Conservation (phyloP, 2,888 invertebrate genomes). For the Cephus rjabovi region DNA sequence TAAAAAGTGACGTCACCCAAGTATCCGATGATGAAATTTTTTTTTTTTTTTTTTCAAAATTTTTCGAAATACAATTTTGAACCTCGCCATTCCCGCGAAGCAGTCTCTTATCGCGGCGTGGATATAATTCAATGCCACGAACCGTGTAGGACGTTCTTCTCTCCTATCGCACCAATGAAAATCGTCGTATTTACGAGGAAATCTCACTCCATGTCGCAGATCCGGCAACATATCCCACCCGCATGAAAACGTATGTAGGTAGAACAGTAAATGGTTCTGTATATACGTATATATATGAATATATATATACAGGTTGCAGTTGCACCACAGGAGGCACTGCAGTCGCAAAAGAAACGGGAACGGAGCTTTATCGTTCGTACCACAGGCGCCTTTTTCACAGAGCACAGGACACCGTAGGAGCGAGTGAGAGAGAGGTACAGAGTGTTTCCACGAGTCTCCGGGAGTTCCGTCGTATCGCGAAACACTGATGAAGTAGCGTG, state of each 20-base stretch:
- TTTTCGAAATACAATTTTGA: background rate
- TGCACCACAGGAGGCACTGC: background rate
- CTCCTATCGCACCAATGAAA: background rate
- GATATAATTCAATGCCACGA: background rate
- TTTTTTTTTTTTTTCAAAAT: background rate
- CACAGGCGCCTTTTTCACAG: background rate
- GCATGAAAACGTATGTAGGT: background rate
- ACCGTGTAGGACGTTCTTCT: background rate
- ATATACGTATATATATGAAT: background rate
- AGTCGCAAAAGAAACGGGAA: background rate
- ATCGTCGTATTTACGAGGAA: slow-evolving; percentile 37
- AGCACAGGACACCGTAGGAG: background rate
- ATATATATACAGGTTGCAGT: background rate
- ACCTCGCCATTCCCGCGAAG: background rate
- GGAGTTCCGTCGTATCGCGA: background rate
- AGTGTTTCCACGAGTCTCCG: background rate
- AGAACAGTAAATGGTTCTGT: background rate
- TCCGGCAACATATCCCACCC: background rate
- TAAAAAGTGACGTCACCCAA: background rate
- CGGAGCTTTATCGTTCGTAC: background rate
- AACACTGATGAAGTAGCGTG: background rate
- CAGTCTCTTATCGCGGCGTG: background rate
- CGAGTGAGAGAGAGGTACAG: background rate
- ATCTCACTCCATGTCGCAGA: slow-evolving; percentile 12
- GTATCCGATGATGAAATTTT: background rate